Conservation (phyloP, 2,888 invertebrate genomes). For the Thumatha senex region DNA sequence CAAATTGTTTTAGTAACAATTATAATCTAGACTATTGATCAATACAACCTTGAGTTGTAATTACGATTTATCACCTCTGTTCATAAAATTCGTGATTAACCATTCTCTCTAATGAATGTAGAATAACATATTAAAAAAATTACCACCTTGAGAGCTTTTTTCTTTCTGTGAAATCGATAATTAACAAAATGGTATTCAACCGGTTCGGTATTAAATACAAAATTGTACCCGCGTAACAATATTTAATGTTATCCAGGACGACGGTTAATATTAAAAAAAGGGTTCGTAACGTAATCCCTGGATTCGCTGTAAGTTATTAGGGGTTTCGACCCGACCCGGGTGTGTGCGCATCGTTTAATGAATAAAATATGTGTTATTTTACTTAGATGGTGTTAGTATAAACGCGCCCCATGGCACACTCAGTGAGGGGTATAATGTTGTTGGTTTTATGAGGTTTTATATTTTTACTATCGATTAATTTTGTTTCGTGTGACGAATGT, state of each 20-base stretch:
- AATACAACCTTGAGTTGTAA: not conserved
- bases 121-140: not conserved
- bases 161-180: conserved; percentile 2
- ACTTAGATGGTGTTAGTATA: conserved; percentile 39
- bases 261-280: conserved; percentile 37
- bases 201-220: not conserved
- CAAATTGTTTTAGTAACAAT: not conserved
- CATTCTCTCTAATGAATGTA: not conserved
- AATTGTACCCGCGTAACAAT: not conserved
- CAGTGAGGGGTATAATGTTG: conserved; percentile 63
- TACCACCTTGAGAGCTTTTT: not conserved
- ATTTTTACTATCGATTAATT: no score
- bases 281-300: conserved; percentile 49
- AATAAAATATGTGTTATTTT: conserved; percentile 70
- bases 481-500: no score
- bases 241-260: not conserved
- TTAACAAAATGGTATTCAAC: not conserved
- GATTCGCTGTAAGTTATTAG: conserved; percentile 51
- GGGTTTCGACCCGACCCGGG: conserved; percentile 29
- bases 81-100: not conserved
- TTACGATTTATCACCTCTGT: not conserved
- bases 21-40: not conserved
- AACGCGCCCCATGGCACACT: conserved; percentile 28
- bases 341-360: conserved; percentile 61
- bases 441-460: conserved; percentile 16